These are phyloP conservation scores for Geococcyx californianus DNA, from an alignment of 2,113 vertebrate genomes.

Conservation along the genomic window DNA sequence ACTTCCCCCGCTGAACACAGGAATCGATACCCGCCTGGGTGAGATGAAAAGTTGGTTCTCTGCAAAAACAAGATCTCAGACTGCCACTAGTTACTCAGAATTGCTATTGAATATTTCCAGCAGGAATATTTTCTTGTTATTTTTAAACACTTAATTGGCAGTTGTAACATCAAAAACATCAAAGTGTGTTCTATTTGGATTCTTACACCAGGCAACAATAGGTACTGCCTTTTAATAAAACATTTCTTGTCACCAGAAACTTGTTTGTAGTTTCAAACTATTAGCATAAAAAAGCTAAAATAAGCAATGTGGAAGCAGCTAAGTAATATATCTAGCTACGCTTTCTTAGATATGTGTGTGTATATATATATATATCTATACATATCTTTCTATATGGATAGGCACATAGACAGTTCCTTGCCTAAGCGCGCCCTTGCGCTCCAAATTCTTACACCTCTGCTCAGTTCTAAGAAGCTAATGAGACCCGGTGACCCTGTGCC, in stretches of 20 bases:
- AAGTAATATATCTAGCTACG: background rate
- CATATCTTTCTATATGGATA: background rate
- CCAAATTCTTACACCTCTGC: fast-evolving
- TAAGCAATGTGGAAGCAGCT: background rate
- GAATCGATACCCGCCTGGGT: background rate
- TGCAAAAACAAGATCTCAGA: background rate
- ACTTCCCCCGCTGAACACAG: background rate
- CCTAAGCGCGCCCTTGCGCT: too few relatives aligned
- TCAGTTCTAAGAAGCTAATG: background rate
- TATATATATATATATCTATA: too few relatives aligned
- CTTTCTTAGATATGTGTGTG: too few relatives aligned
- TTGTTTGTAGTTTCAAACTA: background rate
- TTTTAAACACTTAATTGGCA: constrained; percentile 4
- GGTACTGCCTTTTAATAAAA: background rate
- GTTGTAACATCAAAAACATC: background rate
- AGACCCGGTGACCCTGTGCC: background rate
- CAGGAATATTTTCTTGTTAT: background rate
- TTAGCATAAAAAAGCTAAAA: background rate
- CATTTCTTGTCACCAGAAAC: background rate
- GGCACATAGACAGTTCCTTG: background rate
- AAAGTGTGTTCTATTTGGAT: background rate
- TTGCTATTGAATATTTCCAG: background rate
- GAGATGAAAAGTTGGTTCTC: background rate
- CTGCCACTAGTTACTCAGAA: background rate
- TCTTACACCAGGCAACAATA: background rate